Conservation (phyloP, 2,797 vertebrate genomes). For the Cuculus canorus region DNA sequence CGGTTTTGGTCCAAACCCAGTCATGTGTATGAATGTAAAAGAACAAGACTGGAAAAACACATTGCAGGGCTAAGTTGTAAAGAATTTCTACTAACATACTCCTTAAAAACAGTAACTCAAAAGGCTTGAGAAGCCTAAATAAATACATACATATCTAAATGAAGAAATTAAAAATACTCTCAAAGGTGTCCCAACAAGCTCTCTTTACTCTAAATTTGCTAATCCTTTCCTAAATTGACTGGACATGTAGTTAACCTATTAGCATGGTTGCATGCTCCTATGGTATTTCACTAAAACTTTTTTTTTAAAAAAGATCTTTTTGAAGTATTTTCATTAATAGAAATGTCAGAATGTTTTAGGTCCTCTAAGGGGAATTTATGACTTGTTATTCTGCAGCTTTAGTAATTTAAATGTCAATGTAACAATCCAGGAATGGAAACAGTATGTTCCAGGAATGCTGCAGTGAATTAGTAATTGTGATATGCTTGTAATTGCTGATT, state of each 20-base stretch:
- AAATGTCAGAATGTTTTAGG: slow-evolving; percentile 21
- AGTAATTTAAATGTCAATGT: slow-evolving; percentile 22
- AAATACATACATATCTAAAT: neutral
- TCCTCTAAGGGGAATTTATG: neutral
- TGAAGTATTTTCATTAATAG: neutral
- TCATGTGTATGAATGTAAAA: neutral
- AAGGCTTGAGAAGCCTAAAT: neutral
- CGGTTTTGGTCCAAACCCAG: neutral
- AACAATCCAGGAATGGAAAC: slow-evolving; percentile 55
- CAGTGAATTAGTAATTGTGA: slow-evolving; percentile 24
- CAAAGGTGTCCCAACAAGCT: neutral
- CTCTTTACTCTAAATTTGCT: neutral
- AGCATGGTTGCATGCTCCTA: neutral
- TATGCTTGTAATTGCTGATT: slow-evolving; percentile 42
- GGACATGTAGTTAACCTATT: neutral
- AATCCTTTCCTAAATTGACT: neutral
- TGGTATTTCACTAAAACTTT: neutral
- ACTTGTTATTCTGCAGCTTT: slow-evolving; percentile 22
- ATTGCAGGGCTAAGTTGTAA: neutral
- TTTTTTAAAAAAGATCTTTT: neutral
- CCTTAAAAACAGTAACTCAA: neutral
- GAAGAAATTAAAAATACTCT: neutral
- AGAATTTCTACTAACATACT: neutral
- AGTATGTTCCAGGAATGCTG: slow-evolving; percentile 9
- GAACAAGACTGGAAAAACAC: slow-evolving; percentile 11